These are phyloP conservation scores for Saguinus midas DNA, from an alignment of 2,113 vertebrate species.

Conservation along the genomic window DNA sequence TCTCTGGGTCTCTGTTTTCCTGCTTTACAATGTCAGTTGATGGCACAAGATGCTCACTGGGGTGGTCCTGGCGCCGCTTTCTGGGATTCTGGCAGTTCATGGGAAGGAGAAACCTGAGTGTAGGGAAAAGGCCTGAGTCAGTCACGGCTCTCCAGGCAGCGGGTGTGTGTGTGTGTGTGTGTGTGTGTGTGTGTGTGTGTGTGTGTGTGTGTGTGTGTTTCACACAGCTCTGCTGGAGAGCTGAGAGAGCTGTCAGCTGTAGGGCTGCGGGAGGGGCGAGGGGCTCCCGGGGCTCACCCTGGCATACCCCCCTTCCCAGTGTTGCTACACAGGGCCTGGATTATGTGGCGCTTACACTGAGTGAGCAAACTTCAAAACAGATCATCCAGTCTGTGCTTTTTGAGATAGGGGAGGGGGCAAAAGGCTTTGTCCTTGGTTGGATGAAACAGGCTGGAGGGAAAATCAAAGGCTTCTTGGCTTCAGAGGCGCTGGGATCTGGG, in stretches of 20 bases:
- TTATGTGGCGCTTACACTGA: fast-evolving
- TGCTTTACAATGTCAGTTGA: not conserved
- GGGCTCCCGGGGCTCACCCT: not conserved
- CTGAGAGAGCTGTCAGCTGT: fast-evolving
- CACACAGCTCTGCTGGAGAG: not conserved
- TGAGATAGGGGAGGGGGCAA: fast-evolving
- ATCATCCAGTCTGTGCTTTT: fast-evolving
- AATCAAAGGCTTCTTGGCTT: too few relatives aligned
- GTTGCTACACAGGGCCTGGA: fast-evolving
- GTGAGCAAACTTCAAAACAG: not conserved
- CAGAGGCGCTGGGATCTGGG: not conserved
- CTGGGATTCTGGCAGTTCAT: not conserved
- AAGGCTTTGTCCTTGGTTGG: too few relatives aligned
- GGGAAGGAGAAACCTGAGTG: not conserved
- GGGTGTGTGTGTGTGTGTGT: too few relatives aligned
- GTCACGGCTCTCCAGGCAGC: not conserved
- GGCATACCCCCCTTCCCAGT: fast-evolving
- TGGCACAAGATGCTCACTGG: fast-evolving
- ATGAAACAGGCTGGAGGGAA: not conserved
- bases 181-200: too few relatives aligned
- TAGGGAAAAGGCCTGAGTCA: not conserved
- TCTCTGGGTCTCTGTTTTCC: not conserved
- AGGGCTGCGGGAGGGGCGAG: fast-evolving
- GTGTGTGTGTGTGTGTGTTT: not conserved
- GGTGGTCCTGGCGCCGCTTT: not conserved